These are phyloP conservation scores for Seriola quinqueradiata DNA, from an alignment of 2,113 vertebrate genomes.

Conservation along the genomic window DNA sequence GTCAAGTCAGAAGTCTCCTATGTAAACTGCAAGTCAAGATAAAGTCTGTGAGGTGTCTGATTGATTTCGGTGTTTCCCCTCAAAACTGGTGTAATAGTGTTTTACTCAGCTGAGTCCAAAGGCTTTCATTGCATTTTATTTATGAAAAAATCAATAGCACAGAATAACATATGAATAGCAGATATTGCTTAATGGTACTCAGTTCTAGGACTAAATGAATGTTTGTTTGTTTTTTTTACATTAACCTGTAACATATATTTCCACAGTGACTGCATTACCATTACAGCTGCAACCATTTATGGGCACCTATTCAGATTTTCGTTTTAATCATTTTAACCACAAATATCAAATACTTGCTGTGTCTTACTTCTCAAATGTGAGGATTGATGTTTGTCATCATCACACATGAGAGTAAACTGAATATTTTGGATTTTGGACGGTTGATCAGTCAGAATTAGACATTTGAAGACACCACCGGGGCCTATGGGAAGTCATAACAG, in stretches of 20 bases:
- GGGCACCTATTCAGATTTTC: not conserved
- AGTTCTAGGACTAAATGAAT: not conserved
- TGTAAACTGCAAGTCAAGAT: not conserved
- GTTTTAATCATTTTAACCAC: not conserved
- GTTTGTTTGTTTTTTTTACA: not conserved
- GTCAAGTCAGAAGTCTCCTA: not conserved
- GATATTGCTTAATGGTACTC: not conserved
- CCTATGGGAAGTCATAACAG: not conserved
- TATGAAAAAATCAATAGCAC: not conserved
- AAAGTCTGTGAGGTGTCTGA: not conserved
- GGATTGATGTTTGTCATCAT: no score
- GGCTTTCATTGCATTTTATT: conserved; percentile 9
- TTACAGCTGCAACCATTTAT: not conserved
- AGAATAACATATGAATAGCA: not conserved
- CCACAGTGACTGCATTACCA: not conserved
- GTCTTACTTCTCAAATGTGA: not conserved
- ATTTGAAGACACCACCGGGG: not conserved
- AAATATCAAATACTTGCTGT: not conserved
- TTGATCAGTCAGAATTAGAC: not conserved
- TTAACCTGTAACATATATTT: not conserved
- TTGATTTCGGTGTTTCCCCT: not conserved
- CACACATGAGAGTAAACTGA: not conserved
- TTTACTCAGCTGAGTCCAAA: not conserved
- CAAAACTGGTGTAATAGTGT: not conserved
- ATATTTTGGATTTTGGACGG: not conserved